Evolutionary conservation across 2,797 vertebrate genomes (phyloP), one percentile per base, ranked within the genome.

Genomic region (Danio jaintianensis): DNA sequence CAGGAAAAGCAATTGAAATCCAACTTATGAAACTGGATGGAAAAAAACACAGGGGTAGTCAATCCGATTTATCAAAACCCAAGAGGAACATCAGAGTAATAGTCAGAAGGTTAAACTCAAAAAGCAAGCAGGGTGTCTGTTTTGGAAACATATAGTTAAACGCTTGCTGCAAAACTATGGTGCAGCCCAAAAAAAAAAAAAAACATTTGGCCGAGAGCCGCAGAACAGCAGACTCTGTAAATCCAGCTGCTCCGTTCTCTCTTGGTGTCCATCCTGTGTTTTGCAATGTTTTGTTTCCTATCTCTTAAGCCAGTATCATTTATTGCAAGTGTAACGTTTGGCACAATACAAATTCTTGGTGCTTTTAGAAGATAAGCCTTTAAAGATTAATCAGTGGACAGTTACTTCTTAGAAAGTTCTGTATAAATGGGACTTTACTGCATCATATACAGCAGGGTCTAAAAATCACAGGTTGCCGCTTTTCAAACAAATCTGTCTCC

Each of bases 261-360:
- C 64, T 78, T 67, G 45, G 70, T 73, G 70, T 74, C 53, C 55
- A 58, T 75, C 40, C 78, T 75, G 63, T 63, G 38, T 82, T 85
- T 81, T 81, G 81, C 62, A 69, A 43, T 78, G 73, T 90, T 88
- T 87, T 85, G 72, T 87, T 85, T 89, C 88, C 78, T 79, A 82
- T 82, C 80, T 91, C 82, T 85, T 67, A 84, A 87, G 89, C 90
- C 90, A 91, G 93, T 90, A 87, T 85, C 83, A 82, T 92, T 94
- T 96, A 96, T 96, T 96, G 94, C 95, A 94, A 93, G 87, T 94
- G 91, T 93, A 92, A 93, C 92, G 90, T 95, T 96, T 95, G 94
- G 95, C 95, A 96, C 93, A 91, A 90, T 96, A 95, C 91, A 95
- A 95, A 96, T 91, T 87, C 82, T 84, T 93, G 89, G 91, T 93